These are phyloP conservation scores for Rhaphigaster nebulosa DNA, from an alignment of 2,888 invertebrate species.

Conservation along the genomic window DNA sequence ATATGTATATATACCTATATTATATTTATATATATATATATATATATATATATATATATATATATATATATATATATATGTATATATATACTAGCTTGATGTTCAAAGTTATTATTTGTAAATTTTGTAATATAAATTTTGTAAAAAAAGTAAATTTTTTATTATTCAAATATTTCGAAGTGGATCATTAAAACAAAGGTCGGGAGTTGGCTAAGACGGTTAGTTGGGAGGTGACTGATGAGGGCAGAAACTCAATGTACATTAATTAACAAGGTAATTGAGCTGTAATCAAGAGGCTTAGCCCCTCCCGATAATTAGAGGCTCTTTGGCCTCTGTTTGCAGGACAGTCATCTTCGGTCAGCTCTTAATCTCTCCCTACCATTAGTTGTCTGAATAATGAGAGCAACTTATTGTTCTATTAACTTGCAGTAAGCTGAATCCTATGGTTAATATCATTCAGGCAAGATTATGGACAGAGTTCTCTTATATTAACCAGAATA, in stretches of 20 bases:
- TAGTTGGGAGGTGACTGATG: slow-evolving; percentile 36
- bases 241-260: slow-evolving; percentile 40
- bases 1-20: too few species aligned
- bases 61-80: too few species aligned
- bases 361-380: slow-evolving; percentile 3
- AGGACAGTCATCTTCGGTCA: slow-evolving; percentile 26
- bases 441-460: neutral
- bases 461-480: neutral
- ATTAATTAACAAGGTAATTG: slow-evolving; percentile 42
- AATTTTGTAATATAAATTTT: too few species aligned
- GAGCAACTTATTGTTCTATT: neutral
- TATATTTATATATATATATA: too few species aligned
- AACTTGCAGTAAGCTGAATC: neutral
- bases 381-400: neutral
- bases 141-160: too few species aligned
- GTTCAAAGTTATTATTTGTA: too few species aligned
- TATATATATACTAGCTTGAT: too few species aligned
- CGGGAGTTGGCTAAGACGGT: slow-evolving; percentile 4
- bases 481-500: neutral
- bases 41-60: too few species aligned
- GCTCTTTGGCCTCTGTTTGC: slow-evolving; percentile 40
- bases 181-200: neutral
- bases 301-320: slow-evolving; percentile 20
- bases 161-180: neutral
- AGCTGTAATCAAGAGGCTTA: slow-evolving; percentile 43